Conservation (phyloP, 2,888 invertebrate species). For the Aricia artaxerxes region DNA sequence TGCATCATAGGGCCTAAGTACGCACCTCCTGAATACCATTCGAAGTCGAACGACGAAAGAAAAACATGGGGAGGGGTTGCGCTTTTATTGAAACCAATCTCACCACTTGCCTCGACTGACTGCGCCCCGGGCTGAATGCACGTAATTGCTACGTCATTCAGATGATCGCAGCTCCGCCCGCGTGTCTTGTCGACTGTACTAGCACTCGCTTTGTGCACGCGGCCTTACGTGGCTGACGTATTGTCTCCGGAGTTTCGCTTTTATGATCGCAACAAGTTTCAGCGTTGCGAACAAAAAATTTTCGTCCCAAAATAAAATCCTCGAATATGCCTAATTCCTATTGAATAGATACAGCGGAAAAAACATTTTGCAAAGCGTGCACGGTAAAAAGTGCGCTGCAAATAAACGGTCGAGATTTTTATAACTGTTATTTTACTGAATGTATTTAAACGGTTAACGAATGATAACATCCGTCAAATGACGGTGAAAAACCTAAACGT, state of each 20-base stretch:
- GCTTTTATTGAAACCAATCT: conserved; percentile 80
- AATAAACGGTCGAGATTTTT: conserved; percentile 46
- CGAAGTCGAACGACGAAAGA: conserved; percentile 74
- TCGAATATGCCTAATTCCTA: conserved; percentile 45
- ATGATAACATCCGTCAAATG: conserved; percentile 22
- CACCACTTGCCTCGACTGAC: conserved; percentile 74
- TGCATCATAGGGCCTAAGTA: conserved; percentile 40
- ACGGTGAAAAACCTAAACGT: conserved; percentile 17
- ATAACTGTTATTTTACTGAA: conserved; percentile 52
- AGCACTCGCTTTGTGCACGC: conserved; percentile 65
- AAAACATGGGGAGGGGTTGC: conserved; percentile 76
- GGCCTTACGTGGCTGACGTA: conserved; percentile 65
- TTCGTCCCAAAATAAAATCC: conserved; percentile 43
- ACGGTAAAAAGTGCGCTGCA: conserved; percentile 39
- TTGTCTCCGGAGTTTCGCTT: conserved; percentile 62
- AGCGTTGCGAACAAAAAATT: conserved; percentile 45
- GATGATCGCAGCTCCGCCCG: conserved; percentile 70
- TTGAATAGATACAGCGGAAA: conserved; percentile 41
- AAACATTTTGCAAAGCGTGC: neutral
- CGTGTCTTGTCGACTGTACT: conserved; percentile 74
- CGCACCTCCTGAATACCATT: conserved; percentile 64
- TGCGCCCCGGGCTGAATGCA: conserved; percentile 70
- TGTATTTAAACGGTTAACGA: conserved; percentile 56
- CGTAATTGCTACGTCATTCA: conserved; percentile 79
- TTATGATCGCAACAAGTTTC: conserved; percentile 61